A percentile compares a stretch with the other conserved stretches of the same genome.
phyloP scores from a whole-genome alignment of 1,140 invertebrate genomes.

The Drosophila neocordata region DNA sequence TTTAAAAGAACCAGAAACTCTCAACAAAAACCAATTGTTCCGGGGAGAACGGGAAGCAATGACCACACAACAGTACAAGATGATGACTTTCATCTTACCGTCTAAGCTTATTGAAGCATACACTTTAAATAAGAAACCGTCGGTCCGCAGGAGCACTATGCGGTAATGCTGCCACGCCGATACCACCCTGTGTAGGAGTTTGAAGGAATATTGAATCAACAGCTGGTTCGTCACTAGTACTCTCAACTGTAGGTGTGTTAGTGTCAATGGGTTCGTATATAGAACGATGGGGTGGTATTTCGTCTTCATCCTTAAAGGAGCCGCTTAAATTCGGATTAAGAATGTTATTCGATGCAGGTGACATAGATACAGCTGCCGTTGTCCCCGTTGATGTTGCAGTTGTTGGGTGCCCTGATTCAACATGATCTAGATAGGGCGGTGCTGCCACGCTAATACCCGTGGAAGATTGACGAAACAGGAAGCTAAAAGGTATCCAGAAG shows the following conservation, averaged over 20 bases:
- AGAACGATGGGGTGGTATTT: conserved; percentile 71
- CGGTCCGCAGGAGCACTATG: conserved; percentile 40
- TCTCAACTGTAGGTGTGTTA: conserved; percentile 34
- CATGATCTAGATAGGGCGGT: conserved; percentile 65
- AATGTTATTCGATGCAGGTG: conserved; percentile 79
- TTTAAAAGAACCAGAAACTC: conserved; percentile 39
- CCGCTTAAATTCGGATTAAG: conserved; percentile 83
- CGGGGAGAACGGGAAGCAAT: conserved; percentile 1
- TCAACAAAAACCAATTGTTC: neutral
- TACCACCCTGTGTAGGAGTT: conserved; percentile 70
- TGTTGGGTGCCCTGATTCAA: conserved; percentile 42
- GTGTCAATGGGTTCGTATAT: conserved; percentile 75
- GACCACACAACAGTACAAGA: conserved; percentile 2
- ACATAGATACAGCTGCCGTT: conserved; percentile 35
- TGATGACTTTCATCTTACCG: conserved; percentile 27
- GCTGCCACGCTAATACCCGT: conserved; percentile 64
- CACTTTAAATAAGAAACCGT: conserved; percentile 69
- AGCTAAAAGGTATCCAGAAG: conserved; percentile 27
- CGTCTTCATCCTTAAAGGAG: conserved; percentile 79
- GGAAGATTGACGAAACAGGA: conserved; percentile 56
- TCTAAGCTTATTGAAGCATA: conserved; percentile 14
- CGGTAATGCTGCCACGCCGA: conserved; percentile 77
- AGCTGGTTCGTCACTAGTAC: conserved; percentile 5
- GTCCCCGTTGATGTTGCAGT: conserved; percentile 21
- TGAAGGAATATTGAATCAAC: conserved; percentile 68